phyloP scores from a whole-genome alignment of 2,797 vertebrate species.

The Mus caroli region DNA sequence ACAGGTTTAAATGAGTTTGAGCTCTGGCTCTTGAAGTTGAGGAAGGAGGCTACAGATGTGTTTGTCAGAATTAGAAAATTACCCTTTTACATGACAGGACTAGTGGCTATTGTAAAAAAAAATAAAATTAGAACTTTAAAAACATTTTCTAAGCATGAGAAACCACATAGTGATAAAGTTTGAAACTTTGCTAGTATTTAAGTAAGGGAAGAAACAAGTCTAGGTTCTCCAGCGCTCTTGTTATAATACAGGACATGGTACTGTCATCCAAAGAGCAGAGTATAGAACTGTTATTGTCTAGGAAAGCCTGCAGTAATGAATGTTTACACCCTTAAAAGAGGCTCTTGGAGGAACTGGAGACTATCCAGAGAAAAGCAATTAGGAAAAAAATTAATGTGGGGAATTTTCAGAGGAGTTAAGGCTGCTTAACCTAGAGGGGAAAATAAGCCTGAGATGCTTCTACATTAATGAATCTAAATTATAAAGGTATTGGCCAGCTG shows the following conservation, averaged over 20 bases:
- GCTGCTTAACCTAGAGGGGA: slow-evolving; percentile 64
- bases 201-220: slow-evolving; percentile 13
- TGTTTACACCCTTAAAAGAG: slow-evolving; percentile 70
- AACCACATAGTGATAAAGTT: slow-evolving; percentile 12
- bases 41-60: slow-evolving; percentile 57
- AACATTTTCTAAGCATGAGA: slow-evolving; percentile 45
- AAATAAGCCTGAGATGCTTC: slow-evolving; percentile 63
- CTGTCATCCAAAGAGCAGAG: slow-evolving; percentile 17
- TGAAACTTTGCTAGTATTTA: slow-evolving; percentile 36
- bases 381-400: slow-evolving; percentile 52
- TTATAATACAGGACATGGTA: slow-evolving; percentile 22
- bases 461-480: slow-evolving; percentile 75
- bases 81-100: slow-evolving; percentile 18
- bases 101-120: background rate
- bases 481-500: slow-evolving; percentile 55
- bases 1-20: slow-evolving; percentile 55
- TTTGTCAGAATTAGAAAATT: slow-evolving; percentile 62
- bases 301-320: slow-evolving; percentile 60
- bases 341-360: slow-evolving; percentile 67
- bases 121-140: background rate
- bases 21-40: slow-evolving; percentile 10
- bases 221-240: background rate
- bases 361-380: slow-evolving; percentile 74
- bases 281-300: slow-evolving; percentile 55
- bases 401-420: slow-evolving; percentile 67